These are phyloP conservation scores for Bubalus kerabau DNA, from an alignment of 2,113 vertebrate species.

Conservation along the genomic window DNA sequence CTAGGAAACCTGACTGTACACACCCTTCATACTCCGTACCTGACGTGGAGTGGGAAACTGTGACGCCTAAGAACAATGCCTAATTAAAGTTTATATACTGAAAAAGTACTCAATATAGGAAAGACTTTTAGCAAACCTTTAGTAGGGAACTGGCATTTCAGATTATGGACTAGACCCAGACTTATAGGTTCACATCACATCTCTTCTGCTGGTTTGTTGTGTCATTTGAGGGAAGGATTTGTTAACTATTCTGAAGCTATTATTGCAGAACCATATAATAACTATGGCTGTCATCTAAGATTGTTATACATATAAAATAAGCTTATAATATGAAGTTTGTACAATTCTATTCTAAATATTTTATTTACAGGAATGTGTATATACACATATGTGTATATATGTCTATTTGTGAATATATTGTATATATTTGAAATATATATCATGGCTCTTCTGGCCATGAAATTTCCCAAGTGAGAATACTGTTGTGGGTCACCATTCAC, in stretches of 20 bases:
- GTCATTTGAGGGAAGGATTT: neutral
- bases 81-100: neutral
- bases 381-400: neutral
- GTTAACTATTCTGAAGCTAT: neutral
- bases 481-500: neutral
- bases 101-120: neutral
- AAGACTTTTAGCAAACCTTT: neutral
- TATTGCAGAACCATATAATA: neutral
- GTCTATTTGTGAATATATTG: neutral
- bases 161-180: neutral
- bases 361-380: neutral
- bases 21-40: neutral
- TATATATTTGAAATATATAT: neutral
- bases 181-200: neutral
- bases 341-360: neutral
- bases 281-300: neutral
- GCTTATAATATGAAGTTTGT: neutral
- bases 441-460: neutral
- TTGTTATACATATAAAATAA: neutral
- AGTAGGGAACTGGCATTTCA: neutral
- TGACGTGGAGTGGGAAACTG: neutral
- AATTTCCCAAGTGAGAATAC: neutral
- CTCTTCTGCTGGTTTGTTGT: neutral
- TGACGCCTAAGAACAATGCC: neutral
- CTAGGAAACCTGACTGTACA: neutral